phyloP scores from a whole-genome alignment of 2,888 invertebrate genomes.

The Arrhopalites spinosus region DNA sequence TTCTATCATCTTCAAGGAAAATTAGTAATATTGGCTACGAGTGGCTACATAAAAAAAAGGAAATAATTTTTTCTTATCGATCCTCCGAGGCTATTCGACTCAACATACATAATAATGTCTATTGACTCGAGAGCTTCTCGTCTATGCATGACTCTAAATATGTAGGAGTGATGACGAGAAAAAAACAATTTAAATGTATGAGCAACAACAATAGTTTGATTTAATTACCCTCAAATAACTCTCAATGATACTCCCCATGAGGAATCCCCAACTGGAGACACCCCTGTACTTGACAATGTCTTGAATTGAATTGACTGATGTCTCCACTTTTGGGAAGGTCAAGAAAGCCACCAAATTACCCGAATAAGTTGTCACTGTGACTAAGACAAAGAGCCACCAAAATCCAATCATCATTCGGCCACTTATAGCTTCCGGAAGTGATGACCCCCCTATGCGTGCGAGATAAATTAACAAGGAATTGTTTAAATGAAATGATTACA shows the following conservation, averaged over 20 bases:
- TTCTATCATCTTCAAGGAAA: too few relatives aligned
- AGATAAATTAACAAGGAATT: too few relatives aligned
- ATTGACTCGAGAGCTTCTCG: too few relatives aligned
- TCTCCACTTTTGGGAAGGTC: constrained; percentile 83
- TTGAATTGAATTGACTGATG: constrained; percentile 70
- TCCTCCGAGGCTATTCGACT: too few relatives aligned
- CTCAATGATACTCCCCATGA: constrained; percentile 76
- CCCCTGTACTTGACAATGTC: constrained; percentile 65
- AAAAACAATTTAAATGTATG: too few relatives aligned
- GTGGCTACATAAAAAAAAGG: too few relatives aligned
- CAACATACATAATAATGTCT: too few relatives aligned
- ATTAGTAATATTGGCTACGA: too few relatives aligned
- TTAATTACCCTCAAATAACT: constrained; percentile 65
- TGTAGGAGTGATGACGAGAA: too few relatives aligned
- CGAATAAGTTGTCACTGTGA: constrained; percentile 87
- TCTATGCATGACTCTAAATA: too few relatives aligned
- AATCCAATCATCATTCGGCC: constrained; percentile 82
- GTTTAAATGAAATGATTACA: background rate
- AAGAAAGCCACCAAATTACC: constrained; percentile 91
- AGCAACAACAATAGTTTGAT: background rate
- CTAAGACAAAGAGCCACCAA: constrained; percentile 91
- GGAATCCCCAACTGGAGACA: constrained; percentile 74
- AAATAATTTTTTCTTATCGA: too few relatives aligned
- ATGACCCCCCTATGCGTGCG: constrained; percentile 76
- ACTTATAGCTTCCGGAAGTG: constrained; percentile 82